Conservation (phyloP, 2,888 invertebrate species). For the Lepidochrysops patricia region DNA sequence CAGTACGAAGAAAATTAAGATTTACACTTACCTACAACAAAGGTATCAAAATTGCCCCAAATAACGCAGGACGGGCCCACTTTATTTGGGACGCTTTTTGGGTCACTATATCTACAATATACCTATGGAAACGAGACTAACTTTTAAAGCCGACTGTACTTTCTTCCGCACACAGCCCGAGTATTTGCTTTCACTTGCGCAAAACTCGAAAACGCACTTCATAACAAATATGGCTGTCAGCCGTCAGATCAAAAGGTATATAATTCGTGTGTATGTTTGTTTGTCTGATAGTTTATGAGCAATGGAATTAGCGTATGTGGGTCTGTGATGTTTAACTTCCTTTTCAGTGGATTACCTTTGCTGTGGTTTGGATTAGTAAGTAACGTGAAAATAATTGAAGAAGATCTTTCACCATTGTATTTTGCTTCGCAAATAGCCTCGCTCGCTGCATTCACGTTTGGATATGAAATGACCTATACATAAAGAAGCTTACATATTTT, state of each 20-base stretch:
- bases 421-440: no score
- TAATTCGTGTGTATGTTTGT: not conserved
- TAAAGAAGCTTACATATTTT: no score
- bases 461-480: no score
- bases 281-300: constrained; percentile 11
- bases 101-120: no score
- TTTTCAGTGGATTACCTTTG: not conserved
- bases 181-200: constrained; percentile 11
- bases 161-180: not conserved
- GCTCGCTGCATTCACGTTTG: no score
- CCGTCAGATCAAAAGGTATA: constrained; percentile 9
- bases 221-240: constrained; percentile 10
- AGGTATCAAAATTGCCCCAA: no score
- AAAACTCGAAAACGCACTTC: constrained; percentile 10
- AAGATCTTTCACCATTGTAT: not conserved
- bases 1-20: no score
- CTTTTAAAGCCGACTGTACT: not conserved
- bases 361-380: not conserved
- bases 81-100: no score
- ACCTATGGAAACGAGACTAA: not conserved
- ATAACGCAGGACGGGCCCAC: no score
- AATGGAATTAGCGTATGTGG: not conserved
- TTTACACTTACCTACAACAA: no score
- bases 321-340: constrained; percentile 6
- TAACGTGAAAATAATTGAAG: not conserved